Evolutionary conservation across 2,797 vertebrate species (phyloP).

Genomic region (Trematomus bernacchii): DNA sequence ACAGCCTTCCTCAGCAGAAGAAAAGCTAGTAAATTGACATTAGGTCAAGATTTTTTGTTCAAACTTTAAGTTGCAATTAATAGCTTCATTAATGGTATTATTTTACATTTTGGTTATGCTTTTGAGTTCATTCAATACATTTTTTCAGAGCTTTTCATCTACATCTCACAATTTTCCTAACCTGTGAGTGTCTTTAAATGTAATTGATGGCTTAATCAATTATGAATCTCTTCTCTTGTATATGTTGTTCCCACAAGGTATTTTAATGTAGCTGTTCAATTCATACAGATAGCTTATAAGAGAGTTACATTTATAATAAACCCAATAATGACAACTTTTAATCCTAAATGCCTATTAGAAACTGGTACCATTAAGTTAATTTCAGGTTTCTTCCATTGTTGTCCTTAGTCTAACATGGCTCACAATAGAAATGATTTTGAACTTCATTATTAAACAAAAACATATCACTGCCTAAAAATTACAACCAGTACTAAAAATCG

Average conservation of each 20-base stretch:
- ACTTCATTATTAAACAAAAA: constrained; percentile 64
- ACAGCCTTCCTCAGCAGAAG: constrained; percentile 9
- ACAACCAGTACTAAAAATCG: constrained; percentile 63
- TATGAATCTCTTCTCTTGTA: constrained; percentile 1
- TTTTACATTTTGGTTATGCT: neutral
- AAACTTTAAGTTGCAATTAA: neutral
- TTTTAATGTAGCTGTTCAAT: neutral
- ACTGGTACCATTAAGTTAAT: constrained; percentile 18
- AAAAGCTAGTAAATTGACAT: neutral
- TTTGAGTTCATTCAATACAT: neutral
- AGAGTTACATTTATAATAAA: neutral
- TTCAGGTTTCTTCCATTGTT: constrained; percentile 31
- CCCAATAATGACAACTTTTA: neutral
- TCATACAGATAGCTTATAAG: neutral
- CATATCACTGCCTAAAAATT: constrained; percentile 60
- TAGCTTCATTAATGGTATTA: neutral
- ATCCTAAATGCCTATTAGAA: constrained; percentile 16
- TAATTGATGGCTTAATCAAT: neutral
- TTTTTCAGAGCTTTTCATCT: constrained; percentile 5
- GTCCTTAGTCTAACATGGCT: constrained; percentile 52
- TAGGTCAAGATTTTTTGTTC: neutral
- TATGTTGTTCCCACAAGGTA: neutral
- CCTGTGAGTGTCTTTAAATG: neutral
- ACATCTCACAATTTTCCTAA: too few species aligned
- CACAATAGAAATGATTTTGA: constrained; percentile 42